Evolutionary conservation across 2,888 invertebrate genomes (phyloP).

Genomic region (Fabriciana adippe): DNA sequence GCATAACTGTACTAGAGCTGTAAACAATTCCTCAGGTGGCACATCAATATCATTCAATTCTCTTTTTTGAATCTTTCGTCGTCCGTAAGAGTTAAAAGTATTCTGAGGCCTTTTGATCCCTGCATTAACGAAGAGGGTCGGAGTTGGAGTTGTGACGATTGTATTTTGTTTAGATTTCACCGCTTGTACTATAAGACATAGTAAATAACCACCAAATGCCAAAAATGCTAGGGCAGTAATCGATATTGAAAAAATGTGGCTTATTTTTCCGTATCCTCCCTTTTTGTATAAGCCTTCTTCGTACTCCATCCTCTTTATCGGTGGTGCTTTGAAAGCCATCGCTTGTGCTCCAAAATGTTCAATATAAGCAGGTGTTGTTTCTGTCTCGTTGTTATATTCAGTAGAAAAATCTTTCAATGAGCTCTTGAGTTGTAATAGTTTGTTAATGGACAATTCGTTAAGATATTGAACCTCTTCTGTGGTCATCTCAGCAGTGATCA

Average conservation of each 20-base stretch:
- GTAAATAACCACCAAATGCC: slow-evolving; percentile 91
- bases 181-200: slow-evolving; percentile 89
- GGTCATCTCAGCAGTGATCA: slow-evolving; percentile 49
- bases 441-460: slow-evolving; percentile 86
- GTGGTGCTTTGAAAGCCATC: slow-evolving; percentile 64
- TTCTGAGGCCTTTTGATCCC: slow-evolving; percentile 71
- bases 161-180: slow-evolving; percentile 84
- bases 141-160: slow-evolving; percentile 53
- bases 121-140: slow-evolving; percentile 65
- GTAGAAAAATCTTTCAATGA: slow-evolving; percentile 63
- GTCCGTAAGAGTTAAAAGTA: slow-evolving; percentile 67
- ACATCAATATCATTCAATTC: slow-evolving; percentile 52
- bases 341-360: slow-evolving; percentile 71
- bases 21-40: slow-evolving; percentile 76
- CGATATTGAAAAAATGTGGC: slow-evolving; percentile 89
- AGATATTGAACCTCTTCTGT: slow-evolving; percentile 78
- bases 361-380: slow-evolving; percentile 51
- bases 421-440: slow-evolving; percentile 84
- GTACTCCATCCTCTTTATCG: slow-evolving; percentile 69
- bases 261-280: slow-evolving; percentile 83
- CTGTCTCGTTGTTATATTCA: slow-evolving; percentile 57
- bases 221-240: slow-evolving; percentile 90
- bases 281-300: slow-evolving; percentile 75
- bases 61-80: slow-evolving; percentile 50
- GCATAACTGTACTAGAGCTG: slow-evolving; percentile 76